A percentile compares a stretch with the other conserved stretches of the same genome.
Evolutionary conservation across 2,113 vertebrate genomes (phyloP).

Genomic region (Oophaga pumilio): DNA sequence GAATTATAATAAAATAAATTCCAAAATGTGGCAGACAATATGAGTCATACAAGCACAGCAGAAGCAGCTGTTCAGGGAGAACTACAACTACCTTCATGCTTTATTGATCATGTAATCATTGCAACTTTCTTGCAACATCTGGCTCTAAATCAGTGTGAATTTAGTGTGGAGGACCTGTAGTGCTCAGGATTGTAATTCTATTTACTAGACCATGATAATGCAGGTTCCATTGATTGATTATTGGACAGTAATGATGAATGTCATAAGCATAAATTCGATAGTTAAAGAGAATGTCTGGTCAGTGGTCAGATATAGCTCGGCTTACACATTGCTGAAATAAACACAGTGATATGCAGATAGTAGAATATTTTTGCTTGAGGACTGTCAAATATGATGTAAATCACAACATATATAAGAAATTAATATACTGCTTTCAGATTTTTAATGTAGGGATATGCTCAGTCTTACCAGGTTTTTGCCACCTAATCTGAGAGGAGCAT

Average conservation of each 20-base stretch:
- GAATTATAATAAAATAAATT: conserved; percentile 8
- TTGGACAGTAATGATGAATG: background rate
- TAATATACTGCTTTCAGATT: no score
- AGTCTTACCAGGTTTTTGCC: no score
- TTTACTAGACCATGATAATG: conserved; percentile 6
- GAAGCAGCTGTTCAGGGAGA: conserved; percentile 27
- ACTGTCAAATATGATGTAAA: background rate
- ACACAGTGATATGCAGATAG: background rate
- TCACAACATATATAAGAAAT: no score
- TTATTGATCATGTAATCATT: conserved; percentile 44
- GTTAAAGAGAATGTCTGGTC: background rate
- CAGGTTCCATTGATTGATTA: background rate
- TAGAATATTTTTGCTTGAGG: no score
- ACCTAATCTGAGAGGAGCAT: no score
- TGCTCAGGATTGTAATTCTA: conserved; percentile 8
- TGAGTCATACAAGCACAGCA: conserved; percentile 18
- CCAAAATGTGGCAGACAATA: conserved; percentile 16
- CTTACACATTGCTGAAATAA: background rate
- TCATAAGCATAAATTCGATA: background rate
- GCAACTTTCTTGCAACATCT: conserved; percentile 14
- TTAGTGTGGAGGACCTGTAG: conserved; percentile 15
- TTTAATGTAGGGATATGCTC: no score
- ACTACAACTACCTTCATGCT: conserved; percentile 49
- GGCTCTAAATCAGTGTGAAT: conserved; percentile 18
- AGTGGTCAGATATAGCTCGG: background rate